These are phyloP conservation scores for Nymphalis io DNA, from an alignment of 1,140 invertebrate species.

Conservation along the genomic window DNA sequence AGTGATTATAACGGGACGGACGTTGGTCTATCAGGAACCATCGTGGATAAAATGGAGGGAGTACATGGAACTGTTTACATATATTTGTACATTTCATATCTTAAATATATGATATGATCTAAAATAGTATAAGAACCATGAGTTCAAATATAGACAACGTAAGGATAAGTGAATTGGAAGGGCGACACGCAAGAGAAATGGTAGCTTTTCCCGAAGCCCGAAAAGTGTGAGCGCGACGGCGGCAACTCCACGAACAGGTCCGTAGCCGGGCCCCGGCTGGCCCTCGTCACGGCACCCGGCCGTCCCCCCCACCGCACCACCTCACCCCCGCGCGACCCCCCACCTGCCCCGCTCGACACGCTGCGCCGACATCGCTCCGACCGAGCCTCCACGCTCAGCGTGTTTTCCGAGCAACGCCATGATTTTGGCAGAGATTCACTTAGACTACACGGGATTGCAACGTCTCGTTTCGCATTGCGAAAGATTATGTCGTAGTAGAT, in stretches of 20 bases:
- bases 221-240: slow-evolving; percentile 74
- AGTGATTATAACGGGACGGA: slow-evolving; percentile 33
- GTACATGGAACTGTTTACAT: slow-evolving; percentile 13
- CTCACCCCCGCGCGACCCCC: slow-evolving; percentile 51
- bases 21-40: slow-evolving; percentile 13
- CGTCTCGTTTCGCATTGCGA: slow-evolving; percentile 54
- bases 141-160: slow-evolving; percentile 73
- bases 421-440: slow-evolving; percentile 72
- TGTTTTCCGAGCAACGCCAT: slow-evolving; percentile 73
- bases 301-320: slow-evolving; percentile 69
- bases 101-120: slow-evolving; percentile 9
- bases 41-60: slow-evolving; percentile 16
- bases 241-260: slow-evolving; percentile 73
- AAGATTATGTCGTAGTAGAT: slow-evolving; percentile 72
- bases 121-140: slow-evolving; percentile 31
- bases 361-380: slow-evolving; percentile 62
- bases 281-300: slow-evolving; percentile 76
- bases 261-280: slow-evolving; percentile 75
- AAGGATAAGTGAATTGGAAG: slow-evolving; percentile 77
- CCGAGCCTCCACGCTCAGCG: slow-evolving; percentile 57
- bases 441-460: slow-evolving; percentile 53
- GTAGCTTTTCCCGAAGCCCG: slow-evolving; percentile 78
- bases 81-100: slow-evolving; percentile 21
- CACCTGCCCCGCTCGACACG: slow-evolving; percentile 56
- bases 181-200: slow-evolving; percentile 81